Evolutionary conservation across 2,797 vertebrate species (phyloP).

Genomic region (Sus cebifrons): DNA sequence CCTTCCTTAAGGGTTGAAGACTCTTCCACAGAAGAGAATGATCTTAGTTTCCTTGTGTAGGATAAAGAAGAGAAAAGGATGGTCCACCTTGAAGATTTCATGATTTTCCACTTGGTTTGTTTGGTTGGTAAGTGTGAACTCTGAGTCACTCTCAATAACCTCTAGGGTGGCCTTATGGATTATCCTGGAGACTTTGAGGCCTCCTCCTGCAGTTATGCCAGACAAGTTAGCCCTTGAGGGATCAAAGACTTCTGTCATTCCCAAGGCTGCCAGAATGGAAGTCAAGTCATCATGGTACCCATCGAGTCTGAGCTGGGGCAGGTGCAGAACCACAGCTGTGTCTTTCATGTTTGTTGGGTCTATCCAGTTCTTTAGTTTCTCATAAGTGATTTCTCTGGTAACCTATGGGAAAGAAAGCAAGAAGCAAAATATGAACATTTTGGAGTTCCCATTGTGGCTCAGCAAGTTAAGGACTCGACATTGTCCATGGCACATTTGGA

Average conservation of each 20-base stretch:
- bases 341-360: constrained; percentile 87
- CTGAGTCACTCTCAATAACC: constrained; percentile 79
- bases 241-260: constrained; percentile 81
- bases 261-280: constrained; percentile 69
- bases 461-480: too few species aligned
- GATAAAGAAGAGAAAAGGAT: constrained; percentile 86
- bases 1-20: constrained; percentile 72
- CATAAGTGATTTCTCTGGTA: constrained; percentile 89
- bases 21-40: constrained; percentile 81
- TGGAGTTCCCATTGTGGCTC: too few species aligned
- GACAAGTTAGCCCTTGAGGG: constrained; percentile 77
- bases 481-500: background rate
- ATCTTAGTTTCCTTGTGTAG: constrained; percentile 63
- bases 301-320: constrained; percentile 92
- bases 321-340: constrained; percentile 87
- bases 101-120: background rate
- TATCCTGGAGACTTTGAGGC: constrained; percentile 73
- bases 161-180: constrained; percentile 75
- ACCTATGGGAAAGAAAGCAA: constrained; percentile 86
- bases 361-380: constrained; percentile 92
- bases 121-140: constrained; percentile 3
- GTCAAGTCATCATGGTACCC: constrained; percentile 84
- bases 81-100: constrained; percentile 78
- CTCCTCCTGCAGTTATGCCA: constrained; percentile 76
- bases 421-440: background rate